phyloP scores from a whole-genome alignment of 2,888 invertebrate genomes.

The Latrodectus elegans region DNA sequence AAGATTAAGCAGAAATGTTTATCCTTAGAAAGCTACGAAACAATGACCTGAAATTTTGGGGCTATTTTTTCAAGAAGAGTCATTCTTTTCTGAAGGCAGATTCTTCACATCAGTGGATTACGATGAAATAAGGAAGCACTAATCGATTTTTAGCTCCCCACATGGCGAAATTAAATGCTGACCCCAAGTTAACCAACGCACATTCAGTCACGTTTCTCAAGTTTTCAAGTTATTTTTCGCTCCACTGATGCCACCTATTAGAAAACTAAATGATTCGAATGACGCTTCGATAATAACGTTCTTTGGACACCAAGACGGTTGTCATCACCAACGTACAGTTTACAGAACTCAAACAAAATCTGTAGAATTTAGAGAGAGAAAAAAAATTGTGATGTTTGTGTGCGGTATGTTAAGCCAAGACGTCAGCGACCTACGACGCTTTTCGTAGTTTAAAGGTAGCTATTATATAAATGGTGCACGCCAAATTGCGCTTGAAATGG shows the following conservation, averaged over 20 bases:
- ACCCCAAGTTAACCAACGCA: not conserved
- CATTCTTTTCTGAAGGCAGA: no score
- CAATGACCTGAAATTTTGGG: not conserved
- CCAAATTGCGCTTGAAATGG: not conserved
- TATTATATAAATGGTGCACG: not conserved
- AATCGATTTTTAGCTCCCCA: not conserved
- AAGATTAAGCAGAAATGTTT: no score
- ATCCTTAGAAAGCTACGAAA: not conserved
- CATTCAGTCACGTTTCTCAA: not conserved
- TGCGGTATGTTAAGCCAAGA: not conserved
- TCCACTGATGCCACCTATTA: not conserved
- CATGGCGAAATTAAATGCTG: constrained; percentile 1
- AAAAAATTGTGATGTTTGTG: not conserved
- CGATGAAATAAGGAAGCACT: not conserved
- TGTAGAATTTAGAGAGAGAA: not conserved
- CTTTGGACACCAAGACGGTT: not conserved
- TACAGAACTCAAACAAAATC: not conserved
- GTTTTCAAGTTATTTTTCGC: constrained; percentile 1
- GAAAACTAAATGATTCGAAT: constrained; percentile 1
- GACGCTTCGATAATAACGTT: constrained; percentile 5
- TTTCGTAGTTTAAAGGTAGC: not conserved
- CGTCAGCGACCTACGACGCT: not conserved
- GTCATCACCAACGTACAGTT: not conserved
- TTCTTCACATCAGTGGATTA: no score
- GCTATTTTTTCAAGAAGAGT: not conserved